Evolutionary conservation across 2,888 invertebrate species (phyloP).

Genomic region (Hyposoter didymator): DNA sequence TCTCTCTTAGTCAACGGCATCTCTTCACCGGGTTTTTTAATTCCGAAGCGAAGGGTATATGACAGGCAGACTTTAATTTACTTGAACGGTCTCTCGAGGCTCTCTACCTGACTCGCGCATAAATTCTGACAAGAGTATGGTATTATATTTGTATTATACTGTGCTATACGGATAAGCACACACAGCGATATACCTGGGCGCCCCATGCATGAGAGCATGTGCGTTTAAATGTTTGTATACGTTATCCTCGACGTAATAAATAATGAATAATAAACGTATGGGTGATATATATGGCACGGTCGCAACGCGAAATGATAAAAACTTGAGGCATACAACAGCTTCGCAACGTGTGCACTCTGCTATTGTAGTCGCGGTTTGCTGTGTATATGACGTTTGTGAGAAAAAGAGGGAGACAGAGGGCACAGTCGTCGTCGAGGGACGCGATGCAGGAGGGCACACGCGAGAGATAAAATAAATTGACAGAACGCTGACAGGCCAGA

Average conservation of each 20-base stretch:
- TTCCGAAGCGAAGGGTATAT: constrained; percentile 34
- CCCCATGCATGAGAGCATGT: background rate
- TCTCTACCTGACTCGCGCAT: constrained; percentile 57
- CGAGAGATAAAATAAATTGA: constrained; percentile 52
- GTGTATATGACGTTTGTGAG: background rate
- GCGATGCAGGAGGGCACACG: constrained; percentile 41
- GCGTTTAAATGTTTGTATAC: constrained; percentile 24
- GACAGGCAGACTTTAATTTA: constrained; percentile 59
- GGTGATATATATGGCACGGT: constrained; percentile 41
- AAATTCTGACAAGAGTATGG: constrained; percentile 58
- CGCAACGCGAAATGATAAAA: constrained; percentile 28
- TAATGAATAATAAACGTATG: constrained; percentile 60
- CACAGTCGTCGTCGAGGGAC: constrained; percentile 28
- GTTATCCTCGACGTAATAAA: constrained; percentile 51
- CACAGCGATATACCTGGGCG: background rate
- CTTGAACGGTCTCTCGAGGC: constrained; percentile 53
- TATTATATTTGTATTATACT: constrained; percentile 61
- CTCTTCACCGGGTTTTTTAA: constrained; percentile 31
- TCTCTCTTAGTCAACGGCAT: constrained; percentile 53
- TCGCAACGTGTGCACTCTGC: constrained; percentile 22
- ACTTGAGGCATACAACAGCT: background rate
- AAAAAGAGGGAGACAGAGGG: background rate
- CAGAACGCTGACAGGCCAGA: constrained; percentile 42
- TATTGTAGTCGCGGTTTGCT: constrained; percentile 34
- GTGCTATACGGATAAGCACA: constrained; percentile 24